A percentile compares a stretch with the other conserved stretches of the same genome.
These are phyloP conservation scores for Neocrepidodera transversa DNA, from an alignment of 2,888 invertebrate genomes.

Conservation along the genomic window DNA sequence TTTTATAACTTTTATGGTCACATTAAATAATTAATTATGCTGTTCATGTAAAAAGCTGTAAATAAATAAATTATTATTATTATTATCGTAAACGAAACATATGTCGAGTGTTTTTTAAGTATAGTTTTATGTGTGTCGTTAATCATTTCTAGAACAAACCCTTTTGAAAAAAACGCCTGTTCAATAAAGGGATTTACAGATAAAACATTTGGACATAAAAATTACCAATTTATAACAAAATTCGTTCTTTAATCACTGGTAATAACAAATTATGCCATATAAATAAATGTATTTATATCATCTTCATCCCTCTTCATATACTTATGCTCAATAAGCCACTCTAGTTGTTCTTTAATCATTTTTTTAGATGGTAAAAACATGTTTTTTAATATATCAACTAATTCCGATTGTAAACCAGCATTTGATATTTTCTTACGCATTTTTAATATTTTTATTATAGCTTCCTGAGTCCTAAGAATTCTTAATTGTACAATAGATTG, in stretches of 20 bases:
- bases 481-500: constrained; percentile 97
- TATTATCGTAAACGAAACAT: too few relatives aligned
- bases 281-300: constrained; percentile 97
- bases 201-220: too few relatives aligned
- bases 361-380: constrained; percentile 99
- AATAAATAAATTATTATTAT: too few relatives aligned
- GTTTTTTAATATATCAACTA: constrained; percentile 97
- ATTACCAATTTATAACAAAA: constrained; percentile 32
- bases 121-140: too few relatives aligned
- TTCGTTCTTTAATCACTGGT: constrained; percentile 32
- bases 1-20: too few relatives aligned
- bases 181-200: too few relatives aligned
- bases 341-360: constrained; percentile 99
- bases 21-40: too few relatives aligned
- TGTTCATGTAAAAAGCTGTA: too few relatives aligned
- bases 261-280: constrained; percentile 80
- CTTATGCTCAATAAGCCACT: constrained; percentile 99
- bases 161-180: too few relatives aligned
- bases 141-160: too few relatives aligned
- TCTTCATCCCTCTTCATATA: constrained; percentile 97
- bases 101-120: too few relatives aligned
- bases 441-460: constrained; percentile 98
- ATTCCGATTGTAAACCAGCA: constrained; percentile 94
- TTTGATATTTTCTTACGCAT: constrained; percentile 95
- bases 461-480: constrained; percentile 93